Conservation (phyloP, 92 coral and sea anemone genomes). For the Epizoanthus scotinus region DNA sequence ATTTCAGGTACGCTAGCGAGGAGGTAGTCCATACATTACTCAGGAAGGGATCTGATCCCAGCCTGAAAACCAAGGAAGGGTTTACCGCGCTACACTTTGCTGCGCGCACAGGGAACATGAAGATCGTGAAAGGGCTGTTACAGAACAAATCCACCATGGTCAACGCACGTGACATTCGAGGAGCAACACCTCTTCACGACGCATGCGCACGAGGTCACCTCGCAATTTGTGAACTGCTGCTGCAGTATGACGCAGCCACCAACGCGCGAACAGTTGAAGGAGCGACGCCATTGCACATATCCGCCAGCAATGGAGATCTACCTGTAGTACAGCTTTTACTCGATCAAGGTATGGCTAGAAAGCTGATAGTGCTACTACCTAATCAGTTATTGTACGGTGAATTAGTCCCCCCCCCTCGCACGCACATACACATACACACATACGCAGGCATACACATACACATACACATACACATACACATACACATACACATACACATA, state of each 20-base stretch:
- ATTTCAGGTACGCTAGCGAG: constrained; percentile 30
- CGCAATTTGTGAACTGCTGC: constrained; percentile 15
- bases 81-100: constrained; percentile 38
- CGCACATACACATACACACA: too few relatives aligned
- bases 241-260: constrained; percentile 26
- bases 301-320: constrained; percentile 31
- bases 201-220: constrained; percentile 41
- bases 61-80: constrained; percentile 36
- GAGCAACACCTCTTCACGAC: constrained; percentile 39
- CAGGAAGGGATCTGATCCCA: constrained; percentile 29
- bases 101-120: constrained; percentile 22
- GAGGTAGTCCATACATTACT: constrained; percentile 20
- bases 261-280: constrained; percentile 41
- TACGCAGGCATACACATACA: too few relatives aligned
- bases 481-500: too few relatives aligned
- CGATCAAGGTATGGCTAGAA: constrained; percentile 8
- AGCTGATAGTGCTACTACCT: too few relatives aligned
- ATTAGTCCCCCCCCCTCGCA: too few relatives aligned
- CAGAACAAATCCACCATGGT: constrained; percentile 32
- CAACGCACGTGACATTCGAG: constrained; percentile 33
- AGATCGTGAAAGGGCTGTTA: constrained; percentile 1
- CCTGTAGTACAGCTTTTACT: constrained; percentile 19
- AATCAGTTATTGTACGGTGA: too few relatives aligned
- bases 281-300: constrained; percentile 27
- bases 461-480: too few relatives aligned